These are phyloP conservation scores for Toxotes jaculatrix DNA, from an alignment of 2,113 vertebrate species.

Conservation along the genomic window DNA sequence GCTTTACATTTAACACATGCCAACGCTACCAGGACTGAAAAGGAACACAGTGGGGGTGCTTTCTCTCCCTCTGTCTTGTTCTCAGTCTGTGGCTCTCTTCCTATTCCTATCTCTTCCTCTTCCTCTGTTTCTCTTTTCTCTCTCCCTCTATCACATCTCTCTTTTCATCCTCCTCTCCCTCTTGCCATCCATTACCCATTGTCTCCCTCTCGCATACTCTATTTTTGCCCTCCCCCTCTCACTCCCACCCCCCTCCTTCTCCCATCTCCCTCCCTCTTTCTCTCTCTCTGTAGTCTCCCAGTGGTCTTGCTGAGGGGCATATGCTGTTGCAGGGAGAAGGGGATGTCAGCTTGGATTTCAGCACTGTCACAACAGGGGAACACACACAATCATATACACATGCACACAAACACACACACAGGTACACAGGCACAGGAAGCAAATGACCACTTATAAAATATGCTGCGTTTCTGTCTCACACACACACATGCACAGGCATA, in stretches of 20 bases:
- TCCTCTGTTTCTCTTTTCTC: constrained; percentile 48
- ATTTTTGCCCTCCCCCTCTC: constrained; percentile 45
- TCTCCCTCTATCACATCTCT: constrained; percentile 45
- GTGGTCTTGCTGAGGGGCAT: constrained; percentile 84
- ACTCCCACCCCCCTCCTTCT: constrained; percentile 29
- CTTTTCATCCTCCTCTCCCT: constrained; percentile 48
- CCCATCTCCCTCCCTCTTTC: constrained; percentile 40
- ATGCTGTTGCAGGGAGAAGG: constrained; percentile 80
- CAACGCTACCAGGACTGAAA: constrained; percentile 80
- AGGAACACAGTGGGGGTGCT: constrained; percentile 74
- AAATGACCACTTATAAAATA: constrained; percentile 68
- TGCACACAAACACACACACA: constrained; percentile 7
- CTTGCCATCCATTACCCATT: constrained; percentile 52
- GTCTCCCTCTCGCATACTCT: constrained; percentile 41
- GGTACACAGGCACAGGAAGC: constrained; percentile 57
- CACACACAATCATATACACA: constrained; percentile 51
- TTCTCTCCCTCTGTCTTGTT: constrained; percentile 69
- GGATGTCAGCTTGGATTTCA: constrained; percentile 83
- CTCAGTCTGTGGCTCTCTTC: constrained; percentile 66
- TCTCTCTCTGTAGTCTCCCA: constrained; percentile 72
- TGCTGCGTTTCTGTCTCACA: constrained; percentile 38
- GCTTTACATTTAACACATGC: constrained; percentile 85
- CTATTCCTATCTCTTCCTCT: constrained; percentile 52
- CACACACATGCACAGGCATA: constrained; percentile 28
- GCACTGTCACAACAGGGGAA: constrained; percentile 78